Percentiles rank a stretch among this genome's conserved stretches.
phyloP scores from a whole-genome alignment of 2,113 vertebrate genomes.

The Gnathochromis pfefferi region DNA sequence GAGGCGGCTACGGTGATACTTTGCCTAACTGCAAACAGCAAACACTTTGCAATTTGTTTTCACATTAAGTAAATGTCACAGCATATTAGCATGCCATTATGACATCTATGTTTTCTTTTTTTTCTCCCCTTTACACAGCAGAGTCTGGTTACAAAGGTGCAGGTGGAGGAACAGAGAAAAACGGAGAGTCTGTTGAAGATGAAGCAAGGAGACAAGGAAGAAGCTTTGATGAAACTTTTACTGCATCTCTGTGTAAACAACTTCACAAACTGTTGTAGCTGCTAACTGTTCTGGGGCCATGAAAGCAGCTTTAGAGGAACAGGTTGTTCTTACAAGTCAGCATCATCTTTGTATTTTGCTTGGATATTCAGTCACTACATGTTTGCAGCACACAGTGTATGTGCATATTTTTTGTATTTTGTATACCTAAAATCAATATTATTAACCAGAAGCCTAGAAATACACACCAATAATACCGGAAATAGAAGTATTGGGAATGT shows the following conservation, averaged over 20 bases:
- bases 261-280: conserved; percentile 30
- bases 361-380: background rate
- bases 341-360: background rate
- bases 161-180: background rate
- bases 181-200: background rate
- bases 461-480: background rate
- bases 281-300: background rate
- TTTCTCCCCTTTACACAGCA: rapidly evolving
- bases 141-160: background rate
- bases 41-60: conserved; percentile 52
- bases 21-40: conserved; percentile 39
- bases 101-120: background rate
- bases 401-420: background rate
- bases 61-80: conserved; percentile 61
- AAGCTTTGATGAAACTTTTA: conserved; percentile 2
- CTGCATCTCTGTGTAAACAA: conserved; percentile 11
- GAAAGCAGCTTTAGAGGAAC: conserved; percentile 13
- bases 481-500: background rate
- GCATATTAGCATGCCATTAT: conserved; percentile 46
- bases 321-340: background rate
- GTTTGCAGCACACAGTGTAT: background rate
- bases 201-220: background rate
- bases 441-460: conserved; percentile 12
- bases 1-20: conserved; percentile 11
- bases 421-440: conserved; percentile 3